These are phyloP conservation scores for Pelmatolapia mariae DNA, from an alignment of 2,113 vertebrate species.

Conservation along the genomic window DNA sequence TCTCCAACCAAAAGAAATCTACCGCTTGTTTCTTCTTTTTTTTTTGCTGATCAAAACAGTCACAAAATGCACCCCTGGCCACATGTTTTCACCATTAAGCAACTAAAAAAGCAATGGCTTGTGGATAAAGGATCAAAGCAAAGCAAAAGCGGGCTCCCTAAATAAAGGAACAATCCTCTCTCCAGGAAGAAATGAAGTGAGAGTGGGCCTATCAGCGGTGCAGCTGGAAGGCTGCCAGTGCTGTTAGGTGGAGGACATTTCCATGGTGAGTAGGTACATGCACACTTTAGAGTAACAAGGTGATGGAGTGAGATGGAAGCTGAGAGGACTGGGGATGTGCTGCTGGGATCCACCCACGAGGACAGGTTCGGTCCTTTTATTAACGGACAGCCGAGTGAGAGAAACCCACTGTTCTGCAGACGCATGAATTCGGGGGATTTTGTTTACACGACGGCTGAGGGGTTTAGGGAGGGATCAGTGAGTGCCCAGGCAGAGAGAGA, in stretches of 20 bases:
- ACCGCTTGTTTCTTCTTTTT: background rate
- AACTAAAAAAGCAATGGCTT: constrained; percentile 19
- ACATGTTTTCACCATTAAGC: constrained; percentile 2
- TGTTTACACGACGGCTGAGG: background rate
- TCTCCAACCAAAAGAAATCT: background rate
- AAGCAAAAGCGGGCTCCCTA: background rate
- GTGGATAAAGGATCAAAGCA: constrained; percentile 18
- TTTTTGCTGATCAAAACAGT: background rate
- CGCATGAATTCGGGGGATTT: background rate
- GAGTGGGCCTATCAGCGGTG: background rate
- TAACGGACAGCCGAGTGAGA: background rate
- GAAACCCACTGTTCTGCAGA: constrained; percentile 14
- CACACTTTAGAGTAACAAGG: constrained; percentile 23
- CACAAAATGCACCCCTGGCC: background rate
- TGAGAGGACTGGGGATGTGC: background rate
- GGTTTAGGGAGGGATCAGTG: background rate
- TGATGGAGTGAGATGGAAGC: constrained; percentile 1
- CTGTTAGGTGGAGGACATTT: constrained; percentile 12
- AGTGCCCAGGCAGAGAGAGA: constrained; percentile 19
- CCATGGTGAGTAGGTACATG: constrained; percentile 27
- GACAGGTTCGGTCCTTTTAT: constrained; percentile 11
- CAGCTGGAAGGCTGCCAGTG: background rate
- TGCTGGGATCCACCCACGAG: background rate
- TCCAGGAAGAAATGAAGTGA: background rate
- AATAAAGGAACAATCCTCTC: background rate